phyloP scores from a whole-genome alignment of 2,797 vertebrate species.

The Notamacropus eugenii region DNA sequence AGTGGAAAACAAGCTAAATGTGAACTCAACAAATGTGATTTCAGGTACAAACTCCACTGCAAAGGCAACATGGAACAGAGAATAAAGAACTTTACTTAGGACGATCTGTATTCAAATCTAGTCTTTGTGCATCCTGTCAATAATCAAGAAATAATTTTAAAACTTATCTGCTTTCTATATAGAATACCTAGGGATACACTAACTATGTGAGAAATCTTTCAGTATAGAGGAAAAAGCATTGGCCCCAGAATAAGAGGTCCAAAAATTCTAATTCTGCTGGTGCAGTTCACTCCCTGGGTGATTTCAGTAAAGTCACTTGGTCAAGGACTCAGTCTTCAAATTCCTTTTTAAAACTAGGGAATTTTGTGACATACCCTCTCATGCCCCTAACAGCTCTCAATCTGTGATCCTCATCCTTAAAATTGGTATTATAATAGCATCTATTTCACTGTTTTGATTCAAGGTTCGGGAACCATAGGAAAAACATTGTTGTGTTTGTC shows the following conservation, averaged over 20 bases:
- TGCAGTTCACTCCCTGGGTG: background rate
- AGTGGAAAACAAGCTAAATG: too few relatives aligned
- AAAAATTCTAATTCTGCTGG: background rate
- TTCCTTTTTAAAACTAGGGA: background rate
- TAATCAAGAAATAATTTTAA: background rate
- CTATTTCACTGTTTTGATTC: background rate
- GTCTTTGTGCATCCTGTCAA: background rate
- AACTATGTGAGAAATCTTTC: background rate
- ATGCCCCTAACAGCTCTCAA: background rate
- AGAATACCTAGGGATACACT: too few relatives aligned
- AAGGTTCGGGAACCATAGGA: background rate
- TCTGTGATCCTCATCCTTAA: background rate
- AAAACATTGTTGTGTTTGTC: background rate
- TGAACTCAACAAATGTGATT: too few relatives aligned
- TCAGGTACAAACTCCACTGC: background rate
- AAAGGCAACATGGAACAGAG: background rate
- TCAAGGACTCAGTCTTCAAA: background rate
- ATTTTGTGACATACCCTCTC: background rate
- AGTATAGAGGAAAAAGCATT: background rate
- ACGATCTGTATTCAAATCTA: background rate
- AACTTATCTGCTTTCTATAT: background rate
- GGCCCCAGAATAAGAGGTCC: background rate
- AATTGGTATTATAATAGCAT: background rate
- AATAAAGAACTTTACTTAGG: background rate
- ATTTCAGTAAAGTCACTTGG: background rate